A percentile compares a stretch with the other conserved stretches of the same genome.
Conservation (phyloP, 2,113 vertebrate species). For the mouse (Mus musculus) region GRCm39 chr9:77608001-77608500, state of each 20-base stretch:
- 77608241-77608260: not conserved
- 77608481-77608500: not conserved
- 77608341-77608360: not conserved
- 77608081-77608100: not conserved
- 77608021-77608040: no score
- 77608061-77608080: no score
- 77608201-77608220: not conserved
- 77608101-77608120: not conserved
- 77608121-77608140: not conserved
- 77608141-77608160: not conserved
- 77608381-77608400: not conserved
- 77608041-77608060: no score
- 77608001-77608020: no score
- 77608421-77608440: not conserved
- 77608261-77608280: not conserved
- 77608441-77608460: not conserved
- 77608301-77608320: not conserved
- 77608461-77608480: not conserved
- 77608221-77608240: not conserved
- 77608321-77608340: not conserved
- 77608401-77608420: not conserved
- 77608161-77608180: not conserved
- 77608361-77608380: not conserved
- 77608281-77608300: not conserved
- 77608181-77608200: not conserved